These are phyloP conservation scores for Cerastis leucographa DNA, from an alignment of 2,888 invertebrate species.

Conservation along the genomic window DNA sequence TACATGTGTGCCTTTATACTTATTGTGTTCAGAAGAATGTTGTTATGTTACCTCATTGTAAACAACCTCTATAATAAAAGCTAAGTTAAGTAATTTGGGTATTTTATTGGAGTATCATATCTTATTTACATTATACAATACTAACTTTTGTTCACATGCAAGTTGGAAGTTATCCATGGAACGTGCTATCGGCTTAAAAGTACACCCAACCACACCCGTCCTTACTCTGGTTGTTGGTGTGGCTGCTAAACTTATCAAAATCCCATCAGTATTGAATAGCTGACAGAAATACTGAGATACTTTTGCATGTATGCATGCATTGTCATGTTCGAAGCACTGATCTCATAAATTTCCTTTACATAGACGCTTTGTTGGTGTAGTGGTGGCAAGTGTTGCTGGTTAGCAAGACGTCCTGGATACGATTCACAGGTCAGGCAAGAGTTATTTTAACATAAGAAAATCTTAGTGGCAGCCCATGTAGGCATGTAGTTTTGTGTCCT, in stretches of 20 bases:
- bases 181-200: too few species aligned
- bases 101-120: conserved; percentile 21
- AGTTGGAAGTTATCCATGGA: too few species aligned
- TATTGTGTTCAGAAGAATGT: conserved; percentile 73
- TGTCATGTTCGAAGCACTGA: neutral
- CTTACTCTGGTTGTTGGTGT: too few species aligned
- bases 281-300: neutral
- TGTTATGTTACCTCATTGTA: conserved; percentile 81
- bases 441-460: neutral
- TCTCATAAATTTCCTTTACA: neutral
- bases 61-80: conserved; percentile 68
- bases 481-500: neutral
- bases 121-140: neutral
- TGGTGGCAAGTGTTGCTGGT: neutral
- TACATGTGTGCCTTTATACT: conserved; percentile 74
- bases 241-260: too few species aligned
- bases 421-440: neutral
- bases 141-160: neutral
- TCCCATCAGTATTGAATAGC: too few species aligned
- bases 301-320: too few species aligned
- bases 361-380: neutral
- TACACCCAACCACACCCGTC: too few species aligned
- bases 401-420: neutral
- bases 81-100: conserved; percentile 26
- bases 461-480: neutral